Percentiles rank a stretch among this genome's conserved stretches.
These are phyloP conservation scores for Bombus pyrosoma DNA, from an alignment of 1,140 invertebrate genomes.

Conservation along the genomic window DNA sequence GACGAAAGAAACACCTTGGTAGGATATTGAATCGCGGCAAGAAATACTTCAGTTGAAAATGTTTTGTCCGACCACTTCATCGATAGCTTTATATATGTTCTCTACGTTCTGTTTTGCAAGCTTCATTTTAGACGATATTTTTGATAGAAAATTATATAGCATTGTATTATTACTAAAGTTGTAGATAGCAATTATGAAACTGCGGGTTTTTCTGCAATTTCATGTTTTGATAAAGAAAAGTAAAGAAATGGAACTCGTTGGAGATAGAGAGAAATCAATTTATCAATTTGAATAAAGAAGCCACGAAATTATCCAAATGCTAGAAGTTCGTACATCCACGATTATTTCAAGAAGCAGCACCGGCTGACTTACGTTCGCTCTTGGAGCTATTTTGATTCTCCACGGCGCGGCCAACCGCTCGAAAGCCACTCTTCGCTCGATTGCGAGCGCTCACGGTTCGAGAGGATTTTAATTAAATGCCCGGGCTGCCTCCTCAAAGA, in stretches of 20 bases:
- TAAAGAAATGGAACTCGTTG: no score
- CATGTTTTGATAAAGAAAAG: no score
- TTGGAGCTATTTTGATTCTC: conserved; percentile 34
- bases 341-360: conserved; percentile 23
- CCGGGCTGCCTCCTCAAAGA: conserved; percentile 39
- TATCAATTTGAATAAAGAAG: neutral
- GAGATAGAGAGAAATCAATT: neutral
- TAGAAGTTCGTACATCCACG: neutral
- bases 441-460: conserved; percentile 56
- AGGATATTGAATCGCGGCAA: neutral
- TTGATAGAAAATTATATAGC: no score
- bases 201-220: no score
- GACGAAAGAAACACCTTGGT: neutral
- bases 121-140: no score
- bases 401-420: conserved; percentile 1
- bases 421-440: conserved; percentile 56
- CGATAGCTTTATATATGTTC: neutral
- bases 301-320: neutral
- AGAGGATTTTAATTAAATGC: conserved; percentile 68
- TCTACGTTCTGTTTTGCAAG: neutral
- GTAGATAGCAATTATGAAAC: no score
- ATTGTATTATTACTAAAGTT: no score
- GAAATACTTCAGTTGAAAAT: conserved; percentile 21
- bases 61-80: neutral
- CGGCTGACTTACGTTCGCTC: conserved; percentile 13